These are phyloP conservation scores for Rhyacichthys aspro DNA, from an alignment of 2,797 vertebrate genomes.

Conservation along the genomic window DNA sequence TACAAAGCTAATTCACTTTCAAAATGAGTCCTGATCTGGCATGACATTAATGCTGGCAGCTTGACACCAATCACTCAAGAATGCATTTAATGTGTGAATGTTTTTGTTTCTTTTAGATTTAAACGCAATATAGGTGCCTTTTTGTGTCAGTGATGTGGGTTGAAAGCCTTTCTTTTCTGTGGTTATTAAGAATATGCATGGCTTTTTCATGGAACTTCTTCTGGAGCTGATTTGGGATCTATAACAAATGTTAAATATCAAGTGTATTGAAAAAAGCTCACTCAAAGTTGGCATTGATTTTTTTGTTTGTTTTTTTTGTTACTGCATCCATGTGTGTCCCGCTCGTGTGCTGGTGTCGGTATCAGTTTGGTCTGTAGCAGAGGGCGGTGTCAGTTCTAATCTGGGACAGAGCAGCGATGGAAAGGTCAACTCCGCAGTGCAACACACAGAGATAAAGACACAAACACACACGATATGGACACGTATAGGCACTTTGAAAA, in stretches of 20 bases:
- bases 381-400: conserved; percentile 79
- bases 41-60: too few relatives aligned
- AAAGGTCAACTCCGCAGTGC: conserved; percentile 76
- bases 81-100: too few relatives aligned
- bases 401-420: conserved; percentile 74
- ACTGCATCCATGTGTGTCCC: conserved; percentile 21
- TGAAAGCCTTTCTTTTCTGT: too few relatives aligned
- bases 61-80: too few relatives aligned
- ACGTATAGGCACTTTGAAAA: conserved; percentile 58
- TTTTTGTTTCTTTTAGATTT: too few relatives aligned
- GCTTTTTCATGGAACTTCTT: not conserved
- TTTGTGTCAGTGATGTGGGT: too few relatives aligned
- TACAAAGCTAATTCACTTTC: too few relatives aligned
- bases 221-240: too few relatives aligned
- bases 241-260: not conserved
- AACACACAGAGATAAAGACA: conserved; percentile 50
- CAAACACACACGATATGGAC: conserved; percentile 40
- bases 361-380: conserved; percentile 72
- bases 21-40: too few relatives aligned
- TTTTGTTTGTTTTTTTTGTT: conserved; percentile 12
- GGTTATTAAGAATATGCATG: too few relatives aligned
- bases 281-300: conserved; percentile 27
- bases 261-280: not conserved
- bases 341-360: conserved; percentile 56
- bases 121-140: too few relatives aligned